These are phyloP conservation scores for Pogonophryne albipinna DNA, from an alignment of 2,797 vertebrate genomes.

Conservation along the genomic window DNA sequence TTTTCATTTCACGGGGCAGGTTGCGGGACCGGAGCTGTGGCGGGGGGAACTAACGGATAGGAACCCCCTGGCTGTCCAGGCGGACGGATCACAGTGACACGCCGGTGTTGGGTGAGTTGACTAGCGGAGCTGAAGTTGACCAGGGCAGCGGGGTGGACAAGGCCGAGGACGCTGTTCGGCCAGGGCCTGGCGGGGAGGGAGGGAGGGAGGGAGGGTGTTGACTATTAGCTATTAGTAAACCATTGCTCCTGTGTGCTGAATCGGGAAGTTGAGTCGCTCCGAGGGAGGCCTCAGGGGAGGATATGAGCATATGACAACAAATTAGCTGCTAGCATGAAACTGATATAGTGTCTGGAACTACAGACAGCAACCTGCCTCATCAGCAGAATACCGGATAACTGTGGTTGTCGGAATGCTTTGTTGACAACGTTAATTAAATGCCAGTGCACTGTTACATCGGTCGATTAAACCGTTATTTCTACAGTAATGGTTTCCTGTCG, in stretches of 20 bases:
- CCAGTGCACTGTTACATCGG: neutral
- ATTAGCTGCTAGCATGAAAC: slow-evolving; percentile 46
- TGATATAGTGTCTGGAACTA: slow-evolving; percentile 9
- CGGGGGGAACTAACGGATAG: slow-evolving; percentile 70
- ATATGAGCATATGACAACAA: slow-evolving; percentile 65
- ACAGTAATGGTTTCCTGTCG: neutral
- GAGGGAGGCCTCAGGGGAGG: slow-evolving; percentile 53
- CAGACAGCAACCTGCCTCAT: slow-evolving; percentile 47
- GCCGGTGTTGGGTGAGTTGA: slow-evolving; percentile 82
- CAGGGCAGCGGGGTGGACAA: slow-evolving; percentile 54
- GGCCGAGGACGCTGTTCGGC: slow-evolving; percentile 67
- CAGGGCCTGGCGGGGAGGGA: slow-evolving; percentile 54
- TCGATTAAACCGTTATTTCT: neutral
- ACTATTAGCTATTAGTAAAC: slow-evolving; percentile 56
- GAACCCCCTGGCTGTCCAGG: slow-evolving; percentile 77
- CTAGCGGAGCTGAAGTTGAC: slow-evolving; percentile 42
- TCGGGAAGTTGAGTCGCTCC: slow-evolving; percentile 74
- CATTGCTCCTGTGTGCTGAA: slow-evolving; percentile 51
- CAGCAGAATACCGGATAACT: slow-evolving; percentile 45
- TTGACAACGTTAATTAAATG: slow-evolving; percentile 18
- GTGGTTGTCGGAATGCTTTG: slow-evolving; percentile 26
- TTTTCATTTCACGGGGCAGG: slow-evolving; percentile 52
- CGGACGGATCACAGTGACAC: slow-evolving; percentile 77
- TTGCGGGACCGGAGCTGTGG: slow-evolving; percentile 78
- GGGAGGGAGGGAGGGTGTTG: slow-evolving; percentile 54